Evolutionary conservation across 2,113 vertebrate genomes (phyloP).

Genomic region (Amazona vittata): DNA sequence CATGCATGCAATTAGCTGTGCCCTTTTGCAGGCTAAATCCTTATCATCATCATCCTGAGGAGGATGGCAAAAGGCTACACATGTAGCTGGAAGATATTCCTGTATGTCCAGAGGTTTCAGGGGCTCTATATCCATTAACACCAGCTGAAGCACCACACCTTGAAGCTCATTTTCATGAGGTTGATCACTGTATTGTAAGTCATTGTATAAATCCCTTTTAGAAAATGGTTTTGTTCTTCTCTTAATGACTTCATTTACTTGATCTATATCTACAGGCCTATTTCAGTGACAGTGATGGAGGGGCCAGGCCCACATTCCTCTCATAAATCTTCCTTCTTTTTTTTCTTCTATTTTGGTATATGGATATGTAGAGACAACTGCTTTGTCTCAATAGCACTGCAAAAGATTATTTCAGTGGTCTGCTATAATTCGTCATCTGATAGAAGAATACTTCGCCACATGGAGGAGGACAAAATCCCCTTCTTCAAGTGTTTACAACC

Average conservation of each 20-base stretch:
- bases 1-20: not conserved
- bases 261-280: not conserved
- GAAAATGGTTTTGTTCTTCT: not conserved
- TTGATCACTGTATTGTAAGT: not conserved
- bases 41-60: not conserved
- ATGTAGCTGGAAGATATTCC: not conserved
- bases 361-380: not conserved
- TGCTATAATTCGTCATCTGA: not conserved
- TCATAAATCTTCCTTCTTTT: not conserved
- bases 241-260: slow-evolving; percentile 4
- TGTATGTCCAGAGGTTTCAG: not conserved
- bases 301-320: not conserved
- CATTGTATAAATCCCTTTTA: not conserved
- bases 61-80: not conserved
- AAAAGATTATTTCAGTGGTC: not conserved
- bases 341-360: not conserved
- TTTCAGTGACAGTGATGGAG: not conserved
- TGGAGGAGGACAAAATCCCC: not conserved
- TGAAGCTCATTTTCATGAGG: not conserved
- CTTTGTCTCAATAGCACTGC: not conserved
- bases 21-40: not conserved
- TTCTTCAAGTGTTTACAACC: not conserved
- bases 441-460: not conserved
- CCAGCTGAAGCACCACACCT: not conserved
- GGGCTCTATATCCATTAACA: not conserved